These are phyloP conservation scores for Potamarius usumacintae DNA, from an alignment of 2,113 vertebrate genomes.

Conservation along the genomic window DNA sequence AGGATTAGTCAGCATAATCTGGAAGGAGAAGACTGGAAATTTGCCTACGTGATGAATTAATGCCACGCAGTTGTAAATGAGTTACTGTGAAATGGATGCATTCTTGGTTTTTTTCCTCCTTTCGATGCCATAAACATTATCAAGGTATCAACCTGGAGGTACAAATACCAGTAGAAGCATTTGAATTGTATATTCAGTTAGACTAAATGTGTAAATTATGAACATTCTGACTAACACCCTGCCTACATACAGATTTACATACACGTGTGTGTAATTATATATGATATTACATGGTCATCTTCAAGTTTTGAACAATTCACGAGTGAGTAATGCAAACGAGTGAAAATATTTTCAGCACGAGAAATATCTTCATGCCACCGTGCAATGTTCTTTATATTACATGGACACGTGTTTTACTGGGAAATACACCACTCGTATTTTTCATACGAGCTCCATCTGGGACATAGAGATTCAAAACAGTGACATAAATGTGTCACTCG, in stretches of 20 bases:
- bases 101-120: neutral
- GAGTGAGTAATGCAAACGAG: too few species aligned
- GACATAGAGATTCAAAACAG: too few species aligned
- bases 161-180: neutral
- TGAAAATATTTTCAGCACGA: too few species aligned
- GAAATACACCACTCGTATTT: too few species aligned
- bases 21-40: conserved; percentile 24
- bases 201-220: neutral
- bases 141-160: neutral
- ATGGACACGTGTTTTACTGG: too few species aligned
- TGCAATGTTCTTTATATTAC: too few species aligned
- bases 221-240: neutral
- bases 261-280: too few species aligned
- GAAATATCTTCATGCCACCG: too few species aligned
- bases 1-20: conserved; percentile 45
- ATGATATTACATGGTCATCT: too few species aligned
- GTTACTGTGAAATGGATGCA: conserved; percentile 13
- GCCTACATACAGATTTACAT: neutral
- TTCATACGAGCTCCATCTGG: too few species aligned
- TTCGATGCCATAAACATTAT: neutral
- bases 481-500: too few species aligned
- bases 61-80: conserved; percentile 42
- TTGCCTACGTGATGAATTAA: conserved; percentile 37
- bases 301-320: too few species aligned
- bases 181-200: neutral